Evolutionary conservation across 1,140 invertebrate genomes (phyloP).

Genomic region (Cyclina sinensis): DNA sequence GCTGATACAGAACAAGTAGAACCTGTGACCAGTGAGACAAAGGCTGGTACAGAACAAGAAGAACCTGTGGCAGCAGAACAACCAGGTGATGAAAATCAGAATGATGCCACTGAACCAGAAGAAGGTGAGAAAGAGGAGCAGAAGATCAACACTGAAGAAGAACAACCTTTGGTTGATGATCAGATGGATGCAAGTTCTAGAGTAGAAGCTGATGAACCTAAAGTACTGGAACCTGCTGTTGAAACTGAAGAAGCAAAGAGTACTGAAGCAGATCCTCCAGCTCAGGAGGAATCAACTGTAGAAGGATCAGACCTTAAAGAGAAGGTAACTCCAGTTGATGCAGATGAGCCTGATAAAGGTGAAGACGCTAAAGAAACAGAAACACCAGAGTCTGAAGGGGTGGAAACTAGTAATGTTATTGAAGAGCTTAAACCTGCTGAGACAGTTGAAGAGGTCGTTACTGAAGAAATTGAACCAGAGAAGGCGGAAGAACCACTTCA

Average conservation of each 20-base stretch:
- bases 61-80: not conserved
- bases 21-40: no score
- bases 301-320: not conserved
- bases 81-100: not conserved
- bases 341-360: not conserved
- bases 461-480: conserved; percentile 8
- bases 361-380: not conserved
- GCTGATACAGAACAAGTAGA: not conserved
- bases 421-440: not conserved
- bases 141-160: not conserved
- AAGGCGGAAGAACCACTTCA: not conserved
- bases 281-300: not conserved
- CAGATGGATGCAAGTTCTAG: not conserved
- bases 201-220: not conserved
- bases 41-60: not conserved
- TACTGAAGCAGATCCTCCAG: not conserved
- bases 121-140: not conserved
- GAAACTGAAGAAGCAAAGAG: not conserved
- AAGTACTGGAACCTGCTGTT: conserved; percentile 39
- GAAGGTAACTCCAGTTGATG: not conserved
- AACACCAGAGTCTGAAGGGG: not conserved
- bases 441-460: not conserved
- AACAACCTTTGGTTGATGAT: not conserved
- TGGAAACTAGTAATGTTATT: not conserved
- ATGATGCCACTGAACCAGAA: not conserved